These are phyloP conservation scores for Pollimyrus isidori DNA, from an alignment of 2,113 vertebrate genomes.

Conservation along the genomic window DNA sequence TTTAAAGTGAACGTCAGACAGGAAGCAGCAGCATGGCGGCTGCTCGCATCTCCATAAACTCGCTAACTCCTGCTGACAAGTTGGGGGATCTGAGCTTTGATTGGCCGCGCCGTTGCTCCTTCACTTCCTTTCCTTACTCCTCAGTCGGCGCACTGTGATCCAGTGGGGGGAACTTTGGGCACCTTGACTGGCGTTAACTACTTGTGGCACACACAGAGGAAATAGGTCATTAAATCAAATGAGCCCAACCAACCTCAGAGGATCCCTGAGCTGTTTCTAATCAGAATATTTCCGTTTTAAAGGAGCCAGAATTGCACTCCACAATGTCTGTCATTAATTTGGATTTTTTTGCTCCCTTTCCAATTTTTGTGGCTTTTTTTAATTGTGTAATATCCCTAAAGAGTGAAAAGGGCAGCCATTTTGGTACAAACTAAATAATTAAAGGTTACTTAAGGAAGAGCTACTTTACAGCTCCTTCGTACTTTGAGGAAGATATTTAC, in stretches of 20 bases:
- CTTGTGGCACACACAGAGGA: conserved; percentile 68
- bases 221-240: conserved; percentile 74
- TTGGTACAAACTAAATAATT: conserved; percentile 57
- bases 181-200: conserved; percentile 70
- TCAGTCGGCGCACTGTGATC: conserved; percentile 14
- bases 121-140: background rate
- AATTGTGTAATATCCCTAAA: conserved; percentile 12
- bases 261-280: conserved; percentile 69
- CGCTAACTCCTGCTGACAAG: conserved; percentile 20
- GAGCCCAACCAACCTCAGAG: conserved; percentile 59
- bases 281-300: conserved; percentile 64
- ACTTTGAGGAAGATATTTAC: background rate
- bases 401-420: conserved; percentile 52
- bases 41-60: conserved; percentile 6
- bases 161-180: conserved; percentile 58
- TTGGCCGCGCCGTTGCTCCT: background rate
- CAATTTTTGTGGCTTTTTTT: conserved; percentile 9
- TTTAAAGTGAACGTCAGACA: conserved; percentile 13
- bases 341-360: conserved; percentile 18
- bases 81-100: background rate
- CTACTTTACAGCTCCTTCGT: conserved; percentile 38
- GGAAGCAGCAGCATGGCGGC: conserved; percentile 16
- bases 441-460: conserved; percentile 51
- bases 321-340: conserved; percentile 43
- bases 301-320: conserved; percentile 44